Conservation (phyloP, 1,140 invertebrate genomes). For the Cylas formicarius region DNA sequence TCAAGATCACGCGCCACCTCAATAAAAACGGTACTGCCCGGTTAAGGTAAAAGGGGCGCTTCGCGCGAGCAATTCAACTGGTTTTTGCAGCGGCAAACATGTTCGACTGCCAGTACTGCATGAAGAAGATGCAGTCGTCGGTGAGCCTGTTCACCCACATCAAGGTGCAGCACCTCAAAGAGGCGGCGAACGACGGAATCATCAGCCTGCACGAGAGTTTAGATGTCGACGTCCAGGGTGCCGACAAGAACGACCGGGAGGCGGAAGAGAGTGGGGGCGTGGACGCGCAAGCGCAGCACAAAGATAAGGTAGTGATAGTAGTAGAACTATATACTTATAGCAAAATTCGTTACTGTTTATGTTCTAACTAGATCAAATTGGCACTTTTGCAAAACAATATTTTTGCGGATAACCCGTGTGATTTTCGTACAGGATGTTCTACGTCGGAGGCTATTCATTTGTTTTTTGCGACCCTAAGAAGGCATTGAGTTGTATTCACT, state of each 20-base stretch:
- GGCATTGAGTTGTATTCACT: no score
- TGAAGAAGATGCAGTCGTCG: conserved; percentile 56
- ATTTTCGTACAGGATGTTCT: no score
- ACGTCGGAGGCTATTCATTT: no score
- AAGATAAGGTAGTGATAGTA: no score
- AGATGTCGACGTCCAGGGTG: conserved; percentile 43
- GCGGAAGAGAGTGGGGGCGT: no score
- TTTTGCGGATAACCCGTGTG: no score
- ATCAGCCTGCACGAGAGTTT: conserved; percentile 52
- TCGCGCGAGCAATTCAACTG: not conserved
- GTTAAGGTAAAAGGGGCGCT: no score
- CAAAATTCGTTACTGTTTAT: no score
- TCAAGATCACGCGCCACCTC: conserved; percentile 50
- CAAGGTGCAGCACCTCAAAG: conserved; percentile 53
- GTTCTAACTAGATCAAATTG: no score
- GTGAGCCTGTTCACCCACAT: conserved; percentile 60
- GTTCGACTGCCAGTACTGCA: conserved; percentile 61
- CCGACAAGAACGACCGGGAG: conserved; percentile 34
- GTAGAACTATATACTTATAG: no score
- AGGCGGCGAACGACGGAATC: conserved; percentile 53
- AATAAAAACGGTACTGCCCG: conserved; percentile 33
- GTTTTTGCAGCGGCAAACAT: conserved; percentile 7
- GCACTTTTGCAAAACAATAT: no score
- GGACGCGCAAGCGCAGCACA: not conserved
- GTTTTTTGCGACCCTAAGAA: no score